Conservation (phyloP, 2,888 invertebrate species). For the Platycnemis pennipes region DNA sequence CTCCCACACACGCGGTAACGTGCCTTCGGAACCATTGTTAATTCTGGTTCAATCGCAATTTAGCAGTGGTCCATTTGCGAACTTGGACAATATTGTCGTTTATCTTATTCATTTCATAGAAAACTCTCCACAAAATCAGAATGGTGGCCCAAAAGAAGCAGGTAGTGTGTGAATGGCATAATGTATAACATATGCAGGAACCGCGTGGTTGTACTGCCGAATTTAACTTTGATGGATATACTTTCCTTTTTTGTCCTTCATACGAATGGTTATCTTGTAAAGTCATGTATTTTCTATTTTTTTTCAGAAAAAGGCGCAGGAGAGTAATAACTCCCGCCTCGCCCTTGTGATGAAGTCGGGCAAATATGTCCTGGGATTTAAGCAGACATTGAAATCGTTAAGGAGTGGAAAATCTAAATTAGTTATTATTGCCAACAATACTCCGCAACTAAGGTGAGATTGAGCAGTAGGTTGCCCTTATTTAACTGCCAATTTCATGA, state of each 20-base stretch:
- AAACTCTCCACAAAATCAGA: slow-evolving; percentile 76
- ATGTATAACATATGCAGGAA: too few species aligned
- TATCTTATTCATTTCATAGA: slow-evolving; percentile 73
- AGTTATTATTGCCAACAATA: slow-evolving; percentile 99
- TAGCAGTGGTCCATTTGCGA: not conserved
- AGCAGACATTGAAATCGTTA: slow-evolving; percentile 97
- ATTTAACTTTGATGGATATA: too few species aligned
- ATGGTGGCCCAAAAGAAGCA: slow-evolving; percentile 95
- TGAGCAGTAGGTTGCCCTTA: slow-evolving; percentile 85
- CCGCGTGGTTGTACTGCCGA: too few species aligned
- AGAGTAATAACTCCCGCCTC: slow-evolving; percentile 98
- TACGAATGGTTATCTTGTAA: not conserved
- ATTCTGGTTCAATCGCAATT: slow-evolving; percentile 19
- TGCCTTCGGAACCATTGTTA: too few species aligned
- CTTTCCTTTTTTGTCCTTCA: too few species aligned
- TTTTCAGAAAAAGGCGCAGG: slow-evolving; percentile 99
- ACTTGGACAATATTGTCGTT: slow-evolving; percentile 55
- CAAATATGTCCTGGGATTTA: slow-evolving; percentile 98
- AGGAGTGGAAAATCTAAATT: slow-evolving; percentile 99
- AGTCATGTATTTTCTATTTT: slow-evolving; percentile 73
- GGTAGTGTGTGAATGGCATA: slow-evolving; percentile 83
- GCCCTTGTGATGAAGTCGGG: slow-evolving; percentile 99
- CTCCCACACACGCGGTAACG: too few species aligned
- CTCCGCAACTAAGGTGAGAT: slow-evolving; percentile 98
- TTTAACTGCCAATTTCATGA: not conserved